phyloP scores from a whole-genome alignment of 2,113 vertebrate species.

The Micronycteris hirsuta region DNA sequence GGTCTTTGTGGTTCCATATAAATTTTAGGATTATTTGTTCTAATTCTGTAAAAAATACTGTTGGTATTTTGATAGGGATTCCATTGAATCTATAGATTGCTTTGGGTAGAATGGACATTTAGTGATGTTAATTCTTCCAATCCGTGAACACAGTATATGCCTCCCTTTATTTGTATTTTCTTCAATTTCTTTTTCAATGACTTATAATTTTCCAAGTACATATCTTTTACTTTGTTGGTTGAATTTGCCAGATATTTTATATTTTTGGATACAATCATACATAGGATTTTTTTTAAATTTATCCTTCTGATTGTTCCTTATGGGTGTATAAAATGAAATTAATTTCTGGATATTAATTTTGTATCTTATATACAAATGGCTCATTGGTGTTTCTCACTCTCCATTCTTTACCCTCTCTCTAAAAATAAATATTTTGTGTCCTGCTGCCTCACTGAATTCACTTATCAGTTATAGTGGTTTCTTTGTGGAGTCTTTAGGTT shows the following conservation, averaged over 20 bases:
- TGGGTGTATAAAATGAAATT: neutral
- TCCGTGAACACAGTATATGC: neutral
- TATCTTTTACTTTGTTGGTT: neutral
- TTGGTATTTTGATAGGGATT: neutral
- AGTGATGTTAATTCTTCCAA: neutral
- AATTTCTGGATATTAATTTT: neutral
- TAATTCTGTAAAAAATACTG: neutral
- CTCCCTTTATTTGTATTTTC: neutral
- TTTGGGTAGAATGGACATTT: neutral
- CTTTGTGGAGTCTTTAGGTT: too few relatives aligned
- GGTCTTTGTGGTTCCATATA: neutral
- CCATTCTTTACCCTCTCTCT: too few relatives aligned
- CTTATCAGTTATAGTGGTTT: neutral
- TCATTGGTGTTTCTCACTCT: too few relatives aligned
- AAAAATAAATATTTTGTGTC: neutral
- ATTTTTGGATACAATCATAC: neutral
- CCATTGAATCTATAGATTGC: neutral
- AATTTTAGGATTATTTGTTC: neutral
- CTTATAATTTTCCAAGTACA: neutral
- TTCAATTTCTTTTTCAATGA: neutral
- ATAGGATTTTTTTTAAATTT: neutral
- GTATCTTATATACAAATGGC: neutral
- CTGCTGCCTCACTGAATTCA: neutral
- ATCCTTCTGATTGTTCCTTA: neutral
- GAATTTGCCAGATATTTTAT: neutral